Percentiles rank a stretch among this genome's conserved stretches.
These are phyloP conservation scores for Aleiodes testaceus DNA, from an alignment of 2,888 invertebrate genomes.

Conservation along the genomic window DNA sequence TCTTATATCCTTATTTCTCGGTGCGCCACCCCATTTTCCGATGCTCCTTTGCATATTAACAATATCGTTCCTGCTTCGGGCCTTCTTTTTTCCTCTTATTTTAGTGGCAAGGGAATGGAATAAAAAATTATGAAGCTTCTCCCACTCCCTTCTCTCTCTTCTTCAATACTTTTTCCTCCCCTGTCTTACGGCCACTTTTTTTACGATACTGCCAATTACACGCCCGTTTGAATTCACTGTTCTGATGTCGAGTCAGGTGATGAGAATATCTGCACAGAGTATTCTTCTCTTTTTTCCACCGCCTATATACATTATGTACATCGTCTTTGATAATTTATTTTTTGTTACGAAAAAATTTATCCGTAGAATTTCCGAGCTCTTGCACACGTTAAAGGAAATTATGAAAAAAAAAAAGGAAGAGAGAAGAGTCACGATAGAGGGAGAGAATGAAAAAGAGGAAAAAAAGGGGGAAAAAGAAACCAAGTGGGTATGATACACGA, in stretches of 20 bases:
- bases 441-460: slow-evolving; percentile 14
- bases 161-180: slow-evolving; percentile 44
- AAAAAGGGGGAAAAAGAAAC: not conserved
- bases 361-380: slow-evolving; percentile 17
- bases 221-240: slow-evolving; percentile 73
- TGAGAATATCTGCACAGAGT: slow-evolving; percentile 58
- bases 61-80: slow-evolving; percentile 64
- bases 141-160: slow-evolving; percentile 47
- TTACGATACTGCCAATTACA: slow-evolving; percentile 74
- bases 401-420: not conserved
- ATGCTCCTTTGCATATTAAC: slow-evolving; percentile 73
- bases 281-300: not conserved
- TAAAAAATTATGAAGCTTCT: slow-evolving; percentile 69
- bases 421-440: slow-evolving; percentile 4
- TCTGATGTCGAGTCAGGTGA: slow-evolving; percentile 53
- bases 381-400: not conserved
- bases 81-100: slow-evolving; percentile 55
- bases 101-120: slow-evolving; percentile 50
- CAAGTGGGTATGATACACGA: slow-evolving; percentile 10
- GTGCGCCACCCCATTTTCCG: slow-evolving; percentile 70
- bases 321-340: slow-evolving; percentile 30
- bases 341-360: slow-evolving; percentile 28
- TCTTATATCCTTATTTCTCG: slow-evolving; percentile 67
- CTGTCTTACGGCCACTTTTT: slow-evolving; percentile 61
- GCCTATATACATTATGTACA: slow-evolving; percentile 2